Evolutionary conservation across 2,797 vertebrate species (phyloP).

Genomic region (Paramormyrops hopkinsi): DNA sequence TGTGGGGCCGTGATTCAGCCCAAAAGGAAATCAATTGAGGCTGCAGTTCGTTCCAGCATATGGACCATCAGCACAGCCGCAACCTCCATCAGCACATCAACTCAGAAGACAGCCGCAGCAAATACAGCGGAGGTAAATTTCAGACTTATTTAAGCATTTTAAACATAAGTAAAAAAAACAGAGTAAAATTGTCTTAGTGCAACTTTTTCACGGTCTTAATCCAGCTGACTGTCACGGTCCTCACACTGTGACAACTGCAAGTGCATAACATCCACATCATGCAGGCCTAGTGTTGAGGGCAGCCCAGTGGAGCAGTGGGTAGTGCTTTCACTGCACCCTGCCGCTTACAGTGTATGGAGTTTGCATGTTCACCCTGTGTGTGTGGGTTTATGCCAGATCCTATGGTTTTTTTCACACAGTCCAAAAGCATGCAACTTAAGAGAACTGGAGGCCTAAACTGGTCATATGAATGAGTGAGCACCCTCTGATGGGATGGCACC

Average conservation of each 20-base stretch:
- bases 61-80: neutral
- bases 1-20: neutral
- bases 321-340: neutral
- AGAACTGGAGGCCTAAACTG: neutral
- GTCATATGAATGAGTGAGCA: neutral
- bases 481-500: neutral
- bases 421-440: neutral
- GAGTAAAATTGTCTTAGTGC: neutral
- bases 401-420: neutral
- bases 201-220: neutral
- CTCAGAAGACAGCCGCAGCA: neutral
- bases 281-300: neutral
- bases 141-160: neutral
- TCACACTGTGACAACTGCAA: neutral
- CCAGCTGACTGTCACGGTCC: neutral
- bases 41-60: neutral
- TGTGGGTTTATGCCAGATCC: neutral
- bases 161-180: neutral
- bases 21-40: neutral
- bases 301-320: neutral
- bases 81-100: neutral
- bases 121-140: neutral
- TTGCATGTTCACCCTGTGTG: neutral
- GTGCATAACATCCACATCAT: neutral
- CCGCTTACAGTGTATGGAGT: neutral